A percentile compares a stretch with the other conserved stretches of the same genome.
Conservation (phyloP, 2,797 vertebrate species). For the Melanogrammus aeglefinus region DNA sequence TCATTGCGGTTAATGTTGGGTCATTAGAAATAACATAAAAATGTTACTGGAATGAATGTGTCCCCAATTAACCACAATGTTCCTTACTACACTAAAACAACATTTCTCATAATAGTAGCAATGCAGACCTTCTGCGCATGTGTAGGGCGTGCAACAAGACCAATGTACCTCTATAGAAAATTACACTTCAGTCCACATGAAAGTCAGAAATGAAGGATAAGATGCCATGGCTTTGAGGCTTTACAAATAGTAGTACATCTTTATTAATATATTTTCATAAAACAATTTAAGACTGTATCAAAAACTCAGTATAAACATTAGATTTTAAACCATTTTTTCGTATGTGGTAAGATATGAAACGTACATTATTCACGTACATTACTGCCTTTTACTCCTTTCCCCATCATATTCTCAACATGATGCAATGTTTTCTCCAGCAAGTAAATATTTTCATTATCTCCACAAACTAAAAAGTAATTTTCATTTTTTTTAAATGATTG, state of each 20-base stretch:
- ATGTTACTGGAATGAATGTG: not conserved
- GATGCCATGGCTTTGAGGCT: conserved; percentile 60
- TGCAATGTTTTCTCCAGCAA: conserved; percentile 52
- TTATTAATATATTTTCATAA: conserved; percentile 81
- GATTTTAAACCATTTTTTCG: conserved; percentile 74
- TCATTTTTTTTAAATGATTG: conserved; percentile 44
- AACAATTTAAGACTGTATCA: conserved; percentile 81
- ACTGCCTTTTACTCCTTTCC: conserved; percentile 57
- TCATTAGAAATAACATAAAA: not conserved
- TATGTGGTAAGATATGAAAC: conserved; percentile 76
- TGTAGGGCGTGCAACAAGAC: conserved; percentile 16
- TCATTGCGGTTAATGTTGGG: not conserved
- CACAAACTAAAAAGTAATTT: conserved; percentile 55
- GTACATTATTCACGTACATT: conserved; percentile 73
- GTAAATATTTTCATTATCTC: conserved; percentile 59
- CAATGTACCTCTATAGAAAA: not conserved
- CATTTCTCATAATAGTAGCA: not conserved
- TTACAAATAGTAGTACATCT: conserved; percentile 80
- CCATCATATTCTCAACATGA: conserved; percentile 61
- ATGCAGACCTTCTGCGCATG: not conserved
- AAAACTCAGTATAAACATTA: conserved; percentile 84
- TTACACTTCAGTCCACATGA: not conserved
- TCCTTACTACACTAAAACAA: not conserved
- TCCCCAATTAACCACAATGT: not conserved
- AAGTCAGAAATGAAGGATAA: conserved; percentile 44